Evolutionary conservation across 2,888 invertebrate genomes (phyloP).

Genomic region (Limnephilus lunatus): DNA sequence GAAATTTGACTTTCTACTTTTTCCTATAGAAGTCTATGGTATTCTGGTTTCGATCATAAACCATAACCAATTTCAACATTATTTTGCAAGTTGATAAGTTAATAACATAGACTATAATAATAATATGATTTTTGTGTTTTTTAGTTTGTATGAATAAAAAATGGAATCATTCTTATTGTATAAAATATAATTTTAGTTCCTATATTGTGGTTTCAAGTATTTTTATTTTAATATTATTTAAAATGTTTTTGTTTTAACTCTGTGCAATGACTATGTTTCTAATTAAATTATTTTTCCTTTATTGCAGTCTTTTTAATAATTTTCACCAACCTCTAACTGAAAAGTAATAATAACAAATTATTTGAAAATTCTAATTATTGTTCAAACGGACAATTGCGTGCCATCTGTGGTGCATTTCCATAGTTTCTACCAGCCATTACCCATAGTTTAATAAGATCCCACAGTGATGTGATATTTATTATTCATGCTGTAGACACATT

Average conservation of each 20-base stretch:
- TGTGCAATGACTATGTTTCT: conserved; percentile 50
- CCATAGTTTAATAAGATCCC: too few relatives aligned
- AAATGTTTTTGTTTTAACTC: conserved; percentile 40
- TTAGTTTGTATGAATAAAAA: conserved; percentile 34
- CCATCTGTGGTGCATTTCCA: too few relatives aligned
- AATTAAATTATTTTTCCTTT: conserved; percentile 42
- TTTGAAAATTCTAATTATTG: too few relatives aligned
- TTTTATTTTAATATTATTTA: not conserved
- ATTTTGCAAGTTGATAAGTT: not conserved
- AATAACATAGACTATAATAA: not conserved
- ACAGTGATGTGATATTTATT: too few relatives aligned
- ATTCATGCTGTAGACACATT: too few relatives aligned
- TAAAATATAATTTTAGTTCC: conserved; percentile 45
- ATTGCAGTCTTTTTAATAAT: not conserved
- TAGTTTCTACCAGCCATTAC: too few relatives aligned
- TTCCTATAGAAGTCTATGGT: not conserved
- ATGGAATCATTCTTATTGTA: conserved; percentile 30
- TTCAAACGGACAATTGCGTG: too few relatives aligned
- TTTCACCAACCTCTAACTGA: not conserved
- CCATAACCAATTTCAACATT: not conserved
- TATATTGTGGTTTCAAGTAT: conserved; percentile 48
- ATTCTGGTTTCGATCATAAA: not conserved
- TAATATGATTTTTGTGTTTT: conserved; percentile 6
- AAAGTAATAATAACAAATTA: too few relatives aligned
- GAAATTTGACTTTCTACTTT: not conserved